Evolutionary conservation across 2,888 invertebrate species (phyloP).

Genomic region (Dusona sp.): DNA sequence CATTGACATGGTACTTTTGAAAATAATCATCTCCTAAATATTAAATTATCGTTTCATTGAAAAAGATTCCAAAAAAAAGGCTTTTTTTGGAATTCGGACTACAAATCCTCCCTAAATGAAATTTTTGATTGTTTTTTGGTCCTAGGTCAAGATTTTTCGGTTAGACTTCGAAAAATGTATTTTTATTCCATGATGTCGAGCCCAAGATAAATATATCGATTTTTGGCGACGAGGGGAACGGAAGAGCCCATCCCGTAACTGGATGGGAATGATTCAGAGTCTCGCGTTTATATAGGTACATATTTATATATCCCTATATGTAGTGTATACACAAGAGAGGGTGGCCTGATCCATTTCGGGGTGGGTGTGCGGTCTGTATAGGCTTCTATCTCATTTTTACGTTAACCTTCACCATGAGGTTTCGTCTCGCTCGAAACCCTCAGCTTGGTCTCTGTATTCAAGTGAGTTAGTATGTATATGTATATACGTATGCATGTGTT

Average conservation of each 20-base stretch:
- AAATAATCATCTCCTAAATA: neutral
- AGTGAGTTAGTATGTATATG: constrained; percentile 12
- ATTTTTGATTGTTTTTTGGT: neutral
- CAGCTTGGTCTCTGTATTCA: constrained; percentile 8
- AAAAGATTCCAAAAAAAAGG: neutral
- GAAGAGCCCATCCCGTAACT: constrained; percentile 55
- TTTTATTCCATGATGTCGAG: neutral
- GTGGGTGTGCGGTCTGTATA: constrained; percentile 57
- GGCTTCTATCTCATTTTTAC: constrained; percentile 47
- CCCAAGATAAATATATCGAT: constrained; percentile 69
- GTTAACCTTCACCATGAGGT: constrained; percentile 21
- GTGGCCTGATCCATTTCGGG: constrained; percentile 70
- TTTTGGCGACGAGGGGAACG: constrained; percentile 63
- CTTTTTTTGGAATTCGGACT: neutral
- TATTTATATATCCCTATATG: constrained; percentile 21
- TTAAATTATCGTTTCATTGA: neutral
- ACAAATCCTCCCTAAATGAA: neutral
- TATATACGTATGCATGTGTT: constrained; percentile 11
- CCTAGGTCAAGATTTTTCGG: neutral
- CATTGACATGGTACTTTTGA: neutral
- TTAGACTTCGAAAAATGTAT: neutral
- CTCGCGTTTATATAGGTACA: constrained; percentile 17
- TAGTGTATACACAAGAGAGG: constrained; percentile 38
- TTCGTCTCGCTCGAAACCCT: constrained; percentile 16
- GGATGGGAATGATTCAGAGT: constrained; percentile 76